These are phyloP conservation scores for Conomelus anceps DNA, from an alignment of 2,888 invertebrate species.

Conservation along the genomic window DNA sequence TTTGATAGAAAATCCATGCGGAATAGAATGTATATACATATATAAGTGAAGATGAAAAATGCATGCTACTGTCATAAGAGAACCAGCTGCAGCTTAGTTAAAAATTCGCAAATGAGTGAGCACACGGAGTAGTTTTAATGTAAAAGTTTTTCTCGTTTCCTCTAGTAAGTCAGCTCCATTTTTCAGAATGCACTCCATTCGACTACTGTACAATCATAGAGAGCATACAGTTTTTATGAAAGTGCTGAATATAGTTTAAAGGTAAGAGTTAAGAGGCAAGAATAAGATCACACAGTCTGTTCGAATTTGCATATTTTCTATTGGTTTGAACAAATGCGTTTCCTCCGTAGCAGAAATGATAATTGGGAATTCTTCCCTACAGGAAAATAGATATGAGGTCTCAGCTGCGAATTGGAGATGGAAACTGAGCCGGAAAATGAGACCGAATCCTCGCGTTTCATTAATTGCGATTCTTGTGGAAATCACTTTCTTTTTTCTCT, in stretches of 20 bases:
- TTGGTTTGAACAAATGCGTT: background rate
- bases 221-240: background rate
- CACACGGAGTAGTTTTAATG: background rate
- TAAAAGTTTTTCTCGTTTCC: background rate
- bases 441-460: background rate
- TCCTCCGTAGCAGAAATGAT: background rate
- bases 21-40: too few relatives aligned
- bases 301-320: background rate
- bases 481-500: background rate
- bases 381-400: background rate
- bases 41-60: too few relatives aligned
- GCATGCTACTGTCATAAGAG: background rate
- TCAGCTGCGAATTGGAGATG: background rate
- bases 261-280: too few relatives aligned
- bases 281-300: background rate
- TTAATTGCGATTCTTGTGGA: background rate
- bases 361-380: background rate
- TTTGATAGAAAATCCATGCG: too few relatives aligned
- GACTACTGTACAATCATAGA: background rate
- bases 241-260: background rate
- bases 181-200: background rate
- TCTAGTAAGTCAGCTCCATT: background rate
- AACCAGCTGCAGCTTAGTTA: background rate
- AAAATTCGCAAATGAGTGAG: background rate
- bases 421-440: background rate